phyloP scores from a whole-genome alignment of 2,113 vertebrate genomes.

The Marmota monax region DNA sequence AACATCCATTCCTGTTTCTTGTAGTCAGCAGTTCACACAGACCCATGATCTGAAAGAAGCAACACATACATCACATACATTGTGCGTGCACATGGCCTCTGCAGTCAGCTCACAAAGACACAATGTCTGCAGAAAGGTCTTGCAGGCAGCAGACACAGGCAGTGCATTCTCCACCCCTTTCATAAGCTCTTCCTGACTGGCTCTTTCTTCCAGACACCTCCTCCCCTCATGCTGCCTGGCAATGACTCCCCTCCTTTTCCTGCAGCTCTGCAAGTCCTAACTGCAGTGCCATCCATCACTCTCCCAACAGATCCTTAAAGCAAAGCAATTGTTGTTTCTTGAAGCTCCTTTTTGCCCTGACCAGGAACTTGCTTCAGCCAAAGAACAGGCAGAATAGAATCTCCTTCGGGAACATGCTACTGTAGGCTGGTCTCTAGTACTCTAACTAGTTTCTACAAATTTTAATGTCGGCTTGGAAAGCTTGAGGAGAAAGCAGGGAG shows the following conservation, averaged over 20 bases:
- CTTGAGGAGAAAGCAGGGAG: not conserved
- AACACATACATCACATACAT: slow-evolving; percentile 1
- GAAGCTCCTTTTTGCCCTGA: not conserved
- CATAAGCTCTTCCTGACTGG: slow-evolving; percentile 74
- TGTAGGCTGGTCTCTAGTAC: not conserved
- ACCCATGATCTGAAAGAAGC: slow-evolving; percentile 53
- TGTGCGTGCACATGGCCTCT: slow-evolving; percentile 44
- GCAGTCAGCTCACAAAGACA: slow-evolving; percentile 70
- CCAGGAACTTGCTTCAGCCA: slow-evolving; percentile 27
- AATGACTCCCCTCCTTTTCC: slow-evolving; percentile 70
- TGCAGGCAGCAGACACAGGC: slow-evolving; percentile 4
- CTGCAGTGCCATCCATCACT: slow-evolving; percentile 88
- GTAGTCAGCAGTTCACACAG: slow-evolving; percentile 72
- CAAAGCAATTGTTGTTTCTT: slow-evolving; percentile 51
- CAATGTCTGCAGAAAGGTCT: slow-evolving; percentile 58
- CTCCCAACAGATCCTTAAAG: slow-evolving; percentile 59
- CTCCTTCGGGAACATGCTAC: slow-evolving; percentile 1
- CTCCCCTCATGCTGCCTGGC: slow-evolving; percentile 55
- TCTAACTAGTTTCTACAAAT: not conserved
- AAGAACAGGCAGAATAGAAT: slow-evolving; percentile 14
- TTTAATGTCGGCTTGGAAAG: slow-evolving; percentile 67
- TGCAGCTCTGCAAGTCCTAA: slow-evolving; percentile 76
- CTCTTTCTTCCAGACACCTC: slow-evolving; percentile 71
- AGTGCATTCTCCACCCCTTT: slow-evolving; percentile 62
- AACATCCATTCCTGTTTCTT: slow-evolving; percentile 51